Conservation (phyloP, 1,140 invertebrate species). For the Drosophila ironensis region DNA sequence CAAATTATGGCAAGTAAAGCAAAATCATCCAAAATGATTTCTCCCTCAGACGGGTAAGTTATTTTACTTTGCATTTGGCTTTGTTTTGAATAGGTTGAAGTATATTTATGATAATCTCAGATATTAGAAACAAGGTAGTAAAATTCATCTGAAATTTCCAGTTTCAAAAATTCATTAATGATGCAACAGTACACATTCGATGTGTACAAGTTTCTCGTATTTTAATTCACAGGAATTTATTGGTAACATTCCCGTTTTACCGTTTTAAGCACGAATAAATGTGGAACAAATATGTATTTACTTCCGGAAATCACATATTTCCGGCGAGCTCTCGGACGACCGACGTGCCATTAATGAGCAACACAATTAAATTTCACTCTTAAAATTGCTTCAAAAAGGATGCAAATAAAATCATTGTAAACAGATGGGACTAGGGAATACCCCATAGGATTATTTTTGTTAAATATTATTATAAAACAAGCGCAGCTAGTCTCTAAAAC, state of each 20-base stretch:
- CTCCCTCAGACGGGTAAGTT: neutral
- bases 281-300: slow-evolving; percentile 62
- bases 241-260: neutral
- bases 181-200: neutral
- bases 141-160: neutral
- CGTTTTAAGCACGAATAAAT: slow-evolving; percentile 6
- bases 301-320: slow-evolving; percentile 75
- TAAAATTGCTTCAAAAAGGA: slow-evolving; percentile 47
- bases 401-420: slow-evolving; percentile 6
- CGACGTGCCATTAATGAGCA: slow-evolving; percentile 69
- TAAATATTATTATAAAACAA: neutral
- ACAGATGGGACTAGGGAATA: neutral
- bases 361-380: slow-evolving; percentile 73
- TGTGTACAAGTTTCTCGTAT: neutral
- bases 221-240: slow-evolving; percentile 3
- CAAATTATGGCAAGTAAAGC: neutral
- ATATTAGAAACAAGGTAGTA: too few species aligned
- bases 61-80: too few species aligned
- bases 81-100: too few species aligned
- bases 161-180: neutral
- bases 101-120: too few species aligned
- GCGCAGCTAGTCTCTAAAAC: too few species aligned
- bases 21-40: neutral
- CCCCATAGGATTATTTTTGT: neutral
- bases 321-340: slow-evolving; percentile 33